A percentile compares a stretch with the other conserved stretches of the same genome.
Evolutionary conservation across 2,797 vertebrate species (phyloP).

Genomic region (Gymnocypris eckloni): DNA sequence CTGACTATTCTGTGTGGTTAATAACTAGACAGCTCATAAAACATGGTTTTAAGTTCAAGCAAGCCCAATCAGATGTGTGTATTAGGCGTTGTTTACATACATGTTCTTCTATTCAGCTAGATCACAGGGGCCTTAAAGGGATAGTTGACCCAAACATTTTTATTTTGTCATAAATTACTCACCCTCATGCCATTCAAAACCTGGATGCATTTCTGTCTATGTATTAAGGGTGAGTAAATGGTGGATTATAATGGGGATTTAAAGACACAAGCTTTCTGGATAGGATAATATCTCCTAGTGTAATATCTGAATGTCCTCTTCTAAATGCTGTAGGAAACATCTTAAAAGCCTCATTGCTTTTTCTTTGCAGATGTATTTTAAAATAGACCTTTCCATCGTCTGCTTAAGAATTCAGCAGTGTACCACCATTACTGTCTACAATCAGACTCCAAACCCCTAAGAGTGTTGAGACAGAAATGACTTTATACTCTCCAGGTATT

Average conservation of each 20-base stretch:
- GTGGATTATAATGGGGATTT: background rate
- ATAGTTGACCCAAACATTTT: background rate
- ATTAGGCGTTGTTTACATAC: background rate
- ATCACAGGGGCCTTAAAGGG: background rate
- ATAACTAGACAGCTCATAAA: background rate
- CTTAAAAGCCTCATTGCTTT: background rate
- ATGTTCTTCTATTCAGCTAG: background rate
- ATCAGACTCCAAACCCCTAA: background rate
- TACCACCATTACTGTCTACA: slow-evolving; percentile 9
- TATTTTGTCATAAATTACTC: background rate
- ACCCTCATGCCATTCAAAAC: background rate
- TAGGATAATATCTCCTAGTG: background rate
- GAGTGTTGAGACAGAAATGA: background rate
- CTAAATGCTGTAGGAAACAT: background rate
- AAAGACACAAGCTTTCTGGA: background rate
- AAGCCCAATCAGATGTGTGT: background rate
- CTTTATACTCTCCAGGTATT: slow-evolving; percentile 16
- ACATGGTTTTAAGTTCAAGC: background rate
- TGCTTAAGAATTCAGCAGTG: background rate
- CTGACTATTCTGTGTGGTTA: background rate
- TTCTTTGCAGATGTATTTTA: background rate
- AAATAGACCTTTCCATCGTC: background rate
- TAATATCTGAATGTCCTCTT: background rate
- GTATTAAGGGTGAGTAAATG: background rate
- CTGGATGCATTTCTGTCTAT: background rate